Conservation (phyloP, 2,797 vertebrate species). For the Thaleichthys pacificus region DNA sequence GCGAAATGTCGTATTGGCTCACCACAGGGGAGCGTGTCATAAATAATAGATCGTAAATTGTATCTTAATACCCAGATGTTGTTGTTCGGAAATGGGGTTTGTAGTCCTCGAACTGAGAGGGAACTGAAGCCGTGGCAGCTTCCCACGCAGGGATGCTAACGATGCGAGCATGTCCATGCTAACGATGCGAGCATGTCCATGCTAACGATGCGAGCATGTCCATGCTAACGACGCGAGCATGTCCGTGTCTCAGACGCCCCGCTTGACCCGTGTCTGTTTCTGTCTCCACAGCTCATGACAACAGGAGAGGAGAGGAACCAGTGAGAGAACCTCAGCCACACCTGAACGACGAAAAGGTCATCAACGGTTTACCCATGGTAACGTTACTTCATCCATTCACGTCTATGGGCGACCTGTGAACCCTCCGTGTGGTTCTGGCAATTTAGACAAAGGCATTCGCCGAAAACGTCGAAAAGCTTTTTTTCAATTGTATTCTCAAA, state of each 20-base stretch:
- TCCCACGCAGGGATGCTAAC: background rate
- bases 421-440: background rate
- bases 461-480: background rate
- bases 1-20: constrained; percentile 60
- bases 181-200: constrained; percentile 35
- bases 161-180: constrained; percentile 37
- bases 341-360: constrained; percentile 64
- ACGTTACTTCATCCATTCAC: background rate
- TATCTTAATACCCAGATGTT: constrained; percentile 33
- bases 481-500: background rate
- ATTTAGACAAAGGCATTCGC: constrained; percentile 1
- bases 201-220: constrained; percentile 35
- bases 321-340: constrained; percentile 63
- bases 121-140: constrained; percentile 44
- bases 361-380: constrained; percentile 69
- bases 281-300: constrained; percentile 73
- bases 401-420: background rate
- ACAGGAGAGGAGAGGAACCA: constrained; percentile 60
- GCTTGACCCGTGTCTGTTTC: constrained; percentile 56
- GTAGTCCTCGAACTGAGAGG: constrained; percentile 40
- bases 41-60: constrained; percentile 68
- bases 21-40: constrained; percentile 59
- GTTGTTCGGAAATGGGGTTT: constrained; percentile 37
- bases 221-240: constrained; percentile 23
- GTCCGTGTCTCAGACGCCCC: constrained; percentile 46